These are phyloP conservation scores for Calidris pygmaea DNA, from an alignment of 2,113 vertebrate species.

Conservation along the genomic window DNA sequence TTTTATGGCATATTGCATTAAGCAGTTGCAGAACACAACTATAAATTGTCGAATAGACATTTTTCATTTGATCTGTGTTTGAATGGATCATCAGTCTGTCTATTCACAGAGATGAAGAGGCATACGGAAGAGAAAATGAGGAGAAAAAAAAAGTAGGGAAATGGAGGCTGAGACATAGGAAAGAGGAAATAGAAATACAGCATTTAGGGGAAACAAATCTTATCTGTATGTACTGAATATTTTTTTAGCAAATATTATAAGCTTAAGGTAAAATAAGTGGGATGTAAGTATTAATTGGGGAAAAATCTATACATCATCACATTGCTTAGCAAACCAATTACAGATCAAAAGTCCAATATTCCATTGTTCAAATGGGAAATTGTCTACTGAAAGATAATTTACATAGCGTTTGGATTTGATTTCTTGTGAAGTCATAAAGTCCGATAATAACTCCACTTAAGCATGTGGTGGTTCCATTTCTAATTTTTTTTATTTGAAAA, in stretches of 20 bases:
- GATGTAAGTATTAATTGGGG: background rate
- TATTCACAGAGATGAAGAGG: background rate
- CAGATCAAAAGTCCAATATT: background rate
- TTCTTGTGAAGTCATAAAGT: background rate
- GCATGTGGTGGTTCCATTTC: background rate
- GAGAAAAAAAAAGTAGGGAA: background rate
- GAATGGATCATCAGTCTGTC: background rate
- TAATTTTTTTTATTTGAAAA: background rate
- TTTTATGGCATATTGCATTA: background rate
- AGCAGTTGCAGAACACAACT: background rate
- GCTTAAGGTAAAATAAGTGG: background rate
- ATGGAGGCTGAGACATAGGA: background rate
- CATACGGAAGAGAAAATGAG: background rate
- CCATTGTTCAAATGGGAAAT: background rate
- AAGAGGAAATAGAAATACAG: background rate
- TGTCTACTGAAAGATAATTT: background rate
- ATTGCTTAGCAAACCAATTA: background rate
- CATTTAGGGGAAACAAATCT: background rate
- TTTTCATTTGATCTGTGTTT: background rate
- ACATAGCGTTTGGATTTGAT: background rate
- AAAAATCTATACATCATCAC: background rate
- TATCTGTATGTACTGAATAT: background rate
- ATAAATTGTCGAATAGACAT: accelerated
- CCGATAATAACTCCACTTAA: background rate
- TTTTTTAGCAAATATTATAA: background rate